Evolutionary conservation across 2,797 vertebrate species (phyloP).

Genomic region (Ctenopoma kingsleyae): DNA sequence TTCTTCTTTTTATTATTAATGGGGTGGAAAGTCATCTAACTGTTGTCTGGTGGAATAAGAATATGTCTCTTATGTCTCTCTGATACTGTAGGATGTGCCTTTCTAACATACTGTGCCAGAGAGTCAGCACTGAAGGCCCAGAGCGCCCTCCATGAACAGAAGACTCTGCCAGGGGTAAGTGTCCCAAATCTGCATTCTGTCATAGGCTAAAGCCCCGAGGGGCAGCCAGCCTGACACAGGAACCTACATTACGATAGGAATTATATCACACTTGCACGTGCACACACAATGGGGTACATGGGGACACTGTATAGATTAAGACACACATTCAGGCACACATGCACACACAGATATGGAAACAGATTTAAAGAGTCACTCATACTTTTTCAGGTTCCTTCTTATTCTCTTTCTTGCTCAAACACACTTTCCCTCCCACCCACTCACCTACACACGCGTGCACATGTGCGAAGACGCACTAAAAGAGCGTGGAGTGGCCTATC

Average conservation of each 20-base stretch:
- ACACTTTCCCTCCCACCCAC: constrained; percentile 17
- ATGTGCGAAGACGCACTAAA: constrained; percentile 49
- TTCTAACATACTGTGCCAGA: constrained; percentile 91
- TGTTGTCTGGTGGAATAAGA: constrained; percentile 35
- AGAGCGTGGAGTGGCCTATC: constrained; percentile 69
- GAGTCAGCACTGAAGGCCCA: constrained; percentile 90
- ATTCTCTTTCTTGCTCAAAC: constrained; percentile 14
- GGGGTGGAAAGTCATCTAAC: constrained; percentile 6
- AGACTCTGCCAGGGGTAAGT: constrained; percentile 90
- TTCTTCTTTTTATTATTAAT: neutral
- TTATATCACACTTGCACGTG: constrained; percentile 37
- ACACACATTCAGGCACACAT: constrained; percentile 17
- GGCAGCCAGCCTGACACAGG: constrained; percentile 50
- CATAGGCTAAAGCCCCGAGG: constrained; percentile 63
- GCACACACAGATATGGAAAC: constrained; percentile 37
- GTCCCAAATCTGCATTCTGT: constrained; percentile 72
- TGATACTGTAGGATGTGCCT: constrained; percentile 86
- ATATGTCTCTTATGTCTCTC: constrained; percentile 59
- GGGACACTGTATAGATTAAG: constrained; percentile 37
- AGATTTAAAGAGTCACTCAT: constrained; percentile 52
- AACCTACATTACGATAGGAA: constrained; percentile 57
- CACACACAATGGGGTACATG: constrained; percentile 16
- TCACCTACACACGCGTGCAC: constrained; percentile 18
- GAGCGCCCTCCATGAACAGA: constrained; percentile 90
- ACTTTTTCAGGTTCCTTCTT: constrained; percentile 29